Conservation (phyloP, 2,888 invertebrate genomes). For the Odontocolon sp. region DNA sequence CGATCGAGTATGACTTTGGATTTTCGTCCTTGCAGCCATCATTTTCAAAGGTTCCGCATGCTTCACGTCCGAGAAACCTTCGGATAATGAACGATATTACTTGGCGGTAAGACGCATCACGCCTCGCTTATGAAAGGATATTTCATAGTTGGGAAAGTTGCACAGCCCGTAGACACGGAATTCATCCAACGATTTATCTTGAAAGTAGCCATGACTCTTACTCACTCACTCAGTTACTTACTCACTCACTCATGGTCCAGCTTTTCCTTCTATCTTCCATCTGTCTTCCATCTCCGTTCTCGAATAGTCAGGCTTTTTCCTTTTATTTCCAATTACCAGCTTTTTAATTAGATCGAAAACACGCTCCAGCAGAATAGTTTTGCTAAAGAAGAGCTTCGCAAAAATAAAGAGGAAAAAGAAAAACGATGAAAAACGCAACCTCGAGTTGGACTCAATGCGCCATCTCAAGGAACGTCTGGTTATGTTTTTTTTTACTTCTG, state of each 20-base stretch:
- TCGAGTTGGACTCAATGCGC: not conserved
- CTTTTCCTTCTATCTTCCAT: constrained; percentile 42
- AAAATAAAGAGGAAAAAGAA: not conserved
- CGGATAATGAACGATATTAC: constrained; percentile 68
- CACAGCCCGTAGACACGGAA: constrained; percentile 38
- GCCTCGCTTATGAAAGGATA: constrained; percentile 68
- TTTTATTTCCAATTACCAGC: constrained; percentile 46
- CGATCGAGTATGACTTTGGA: constrained; percentile 61
- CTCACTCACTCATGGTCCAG: too few species aligned
- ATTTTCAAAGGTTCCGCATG: constrained; percentile 7
- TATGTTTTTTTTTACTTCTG: not conserved
- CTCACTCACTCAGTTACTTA: constrained; percentile 13
- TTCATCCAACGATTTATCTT: constrained; percentile 62
- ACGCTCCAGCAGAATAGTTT: not conserved
- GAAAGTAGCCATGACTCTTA: constrained; percentile 35
- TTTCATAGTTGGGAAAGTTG: constrained; percentile 71
- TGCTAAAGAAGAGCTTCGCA: not conserved
- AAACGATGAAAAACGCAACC: not conserved
- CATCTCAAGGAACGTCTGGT: not conserved
- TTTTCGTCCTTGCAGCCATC: not conserved
- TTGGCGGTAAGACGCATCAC: constrained; percentile 59
- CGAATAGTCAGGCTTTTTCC: not conserved
- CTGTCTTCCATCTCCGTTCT: constrained; percentile 64
- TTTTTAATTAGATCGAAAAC: constrained; percentile 53
- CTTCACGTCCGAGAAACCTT: constrained; percentile 29